These are phyloP conservation scores for Phthorimaea operculella DNA, from an alignment of 1,140 invertebrate genomes.

Conservation along the genomic window DNA sequence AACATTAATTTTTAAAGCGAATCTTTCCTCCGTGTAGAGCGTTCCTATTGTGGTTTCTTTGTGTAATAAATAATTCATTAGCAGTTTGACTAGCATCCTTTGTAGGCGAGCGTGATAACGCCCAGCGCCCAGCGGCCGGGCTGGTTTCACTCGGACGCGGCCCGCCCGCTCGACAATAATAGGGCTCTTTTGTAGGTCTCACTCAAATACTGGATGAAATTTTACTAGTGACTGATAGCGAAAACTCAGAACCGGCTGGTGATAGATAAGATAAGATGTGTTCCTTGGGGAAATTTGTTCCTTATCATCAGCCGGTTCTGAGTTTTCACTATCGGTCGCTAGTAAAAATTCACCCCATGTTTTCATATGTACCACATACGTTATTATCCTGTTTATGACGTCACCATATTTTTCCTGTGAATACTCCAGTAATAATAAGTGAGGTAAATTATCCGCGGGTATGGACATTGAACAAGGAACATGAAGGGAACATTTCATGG, in stretches of 20 bases:
- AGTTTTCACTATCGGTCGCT: no score
- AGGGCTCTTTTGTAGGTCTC: neutral
- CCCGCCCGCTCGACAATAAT: neutral
- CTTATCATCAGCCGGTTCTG: no score
- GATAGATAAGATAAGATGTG: no score
- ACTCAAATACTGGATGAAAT: no score
- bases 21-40: neutral
- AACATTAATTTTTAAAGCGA: slow-evolving; percentile 2
- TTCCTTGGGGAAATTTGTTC: no score
- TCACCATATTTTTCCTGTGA: neutral
- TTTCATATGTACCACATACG: neutral
- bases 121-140: neutral
- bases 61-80: slow-evolving; percentile 4
- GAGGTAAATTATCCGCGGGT: no score
- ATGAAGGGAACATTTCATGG: no score
- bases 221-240: no score
- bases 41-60: slow-evolving; percentile 3
- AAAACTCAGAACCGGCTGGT: no score
- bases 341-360: no score
- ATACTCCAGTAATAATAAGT: neutral
- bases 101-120: neutral
- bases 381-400: neutral
- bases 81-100: slow-evolving; percentile 6
- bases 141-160: neutral
- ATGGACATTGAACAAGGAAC: no score